These are phyloP conservation scores for Epinephelus malabaricus DNA, from an alignment of 2,797 vertebrate genomes.

Conservation along the genomic window DNA sequence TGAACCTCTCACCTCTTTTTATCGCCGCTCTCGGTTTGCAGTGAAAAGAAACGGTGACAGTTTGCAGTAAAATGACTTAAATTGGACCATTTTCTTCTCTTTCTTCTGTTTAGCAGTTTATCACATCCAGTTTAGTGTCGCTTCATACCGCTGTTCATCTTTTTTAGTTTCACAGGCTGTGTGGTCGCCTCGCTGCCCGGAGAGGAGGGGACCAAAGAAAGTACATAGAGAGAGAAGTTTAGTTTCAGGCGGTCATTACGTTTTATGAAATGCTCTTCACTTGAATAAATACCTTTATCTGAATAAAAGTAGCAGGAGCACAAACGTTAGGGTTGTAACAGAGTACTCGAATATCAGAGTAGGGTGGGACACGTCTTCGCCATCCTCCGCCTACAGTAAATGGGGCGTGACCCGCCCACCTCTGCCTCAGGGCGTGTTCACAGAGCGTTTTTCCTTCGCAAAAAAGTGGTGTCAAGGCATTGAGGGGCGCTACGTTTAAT, in stretches of 20 bases:
- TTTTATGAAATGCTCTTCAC: not conserved
- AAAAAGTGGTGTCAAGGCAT: no score
- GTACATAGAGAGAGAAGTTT: no score
- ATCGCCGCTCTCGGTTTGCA: not conserved
- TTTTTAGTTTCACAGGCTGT: slow-evolving; percentile 2
- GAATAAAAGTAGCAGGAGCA: not conserved
- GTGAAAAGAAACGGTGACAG: not conserved
- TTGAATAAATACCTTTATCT: not conserved
- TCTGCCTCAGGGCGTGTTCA: no score
- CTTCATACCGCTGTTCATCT: not conserved
- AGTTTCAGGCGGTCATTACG: not conserved
- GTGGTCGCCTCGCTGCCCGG: not conserved
- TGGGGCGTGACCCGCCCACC: no score
- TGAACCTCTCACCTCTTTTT: not conserved
- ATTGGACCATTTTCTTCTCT: not conserved
- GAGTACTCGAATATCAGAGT: not conserved
- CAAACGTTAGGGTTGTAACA: not conserved
- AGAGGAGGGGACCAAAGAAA: not conserved
- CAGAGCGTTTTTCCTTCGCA: no score
- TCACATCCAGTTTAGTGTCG: not conserved
- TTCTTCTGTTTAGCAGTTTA: not conserved
- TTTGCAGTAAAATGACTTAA: slow-evolving; percentile 1
- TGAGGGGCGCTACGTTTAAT: no score
- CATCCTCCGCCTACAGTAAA: no score
- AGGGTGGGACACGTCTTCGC: no score